phyloP scores from a whole-genome alignment of 2,797 vertebrate genomes.

The Bradypodion pumilum region DNA sequence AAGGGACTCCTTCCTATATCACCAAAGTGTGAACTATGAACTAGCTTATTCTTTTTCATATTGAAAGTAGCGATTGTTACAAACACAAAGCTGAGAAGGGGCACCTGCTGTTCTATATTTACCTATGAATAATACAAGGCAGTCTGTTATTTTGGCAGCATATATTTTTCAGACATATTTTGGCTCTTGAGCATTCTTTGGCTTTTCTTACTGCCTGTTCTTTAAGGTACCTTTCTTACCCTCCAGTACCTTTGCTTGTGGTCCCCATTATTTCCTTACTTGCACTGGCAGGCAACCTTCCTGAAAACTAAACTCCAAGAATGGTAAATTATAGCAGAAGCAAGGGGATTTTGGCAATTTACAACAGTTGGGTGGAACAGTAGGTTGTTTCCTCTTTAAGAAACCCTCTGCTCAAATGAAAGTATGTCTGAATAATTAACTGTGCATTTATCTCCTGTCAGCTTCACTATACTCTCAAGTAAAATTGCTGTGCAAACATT shows the following conservation, averaged over 20 bases:
- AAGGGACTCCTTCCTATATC: background rate
- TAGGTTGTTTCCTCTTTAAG: background rate
- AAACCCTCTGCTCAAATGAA: conserved; percentile 18
- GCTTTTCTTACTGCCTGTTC: conserved; percentile 41
- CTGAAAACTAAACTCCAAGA: conserved; percentile 24
- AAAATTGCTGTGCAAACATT: background rate
- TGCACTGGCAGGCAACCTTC: conserved; percentile 6
- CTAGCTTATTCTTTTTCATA: background rate
- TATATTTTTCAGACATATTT: conserved; percentile 43
- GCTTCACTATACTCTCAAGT: background rate
- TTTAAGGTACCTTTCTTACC: conserved; percentile 26
- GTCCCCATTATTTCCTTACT: conserved; percentile 19
- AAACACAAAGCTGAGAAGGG: conserved; percentile 26
- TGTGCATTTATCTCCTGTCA: background rate
- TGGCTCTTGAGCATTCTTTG: conserved; percentile 28
- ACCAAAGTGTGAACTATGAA: background rate
- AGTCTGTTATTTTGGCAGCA: conserved; percentile 41
- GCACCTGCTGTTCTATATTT: conserved; percentile 12
- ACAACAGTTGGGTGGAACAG: background rate
- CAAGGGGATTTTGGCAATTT: background rate
- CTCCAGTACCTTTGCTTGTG: conserved; percentile 17
- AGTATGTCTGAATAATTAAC: conserved; percentile 3
- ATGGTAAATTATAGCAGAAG: conserved; percentile 18
- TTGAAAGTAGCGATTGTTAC: conserved; percentile 25
- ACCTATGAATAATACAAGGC: background rate